These are phyloP conservation scores for Ia io DNA, from an alignment of 2,113 vertebrate genomes.

Conservation along the genomic window DNA sequence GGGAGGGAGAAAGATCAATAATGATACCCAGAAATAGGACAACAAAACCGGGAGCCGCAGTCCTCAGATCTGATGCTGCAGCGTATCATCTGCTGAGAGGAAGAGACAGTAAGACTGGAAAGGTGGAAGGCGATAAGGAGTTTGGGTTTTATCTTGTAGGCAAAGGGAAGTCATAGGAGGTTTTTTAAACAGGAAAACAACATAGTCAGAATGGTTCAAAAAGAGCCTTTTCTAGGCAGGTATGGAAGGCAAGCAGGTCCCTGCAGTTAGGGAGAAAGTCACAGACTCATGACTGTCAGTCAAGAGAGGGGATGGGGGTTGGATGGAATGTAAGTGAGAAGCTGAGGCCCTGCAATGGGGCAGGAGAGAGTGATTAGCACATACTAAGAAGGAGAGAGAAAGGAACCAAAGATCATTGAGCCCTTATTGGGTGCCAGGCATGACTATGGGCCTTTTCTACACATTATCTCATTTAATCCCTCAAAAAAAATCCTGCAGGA, in stretches of 20 bases:
- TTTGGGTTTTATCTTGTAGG: not conserved
- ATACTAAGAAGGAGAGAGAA: not conserved
- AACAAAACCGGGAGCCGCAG: not conserved
- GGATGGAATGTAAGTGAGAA: not conserved
- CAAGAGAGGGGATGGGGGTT: not conserved
- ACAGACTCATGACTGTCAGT: not conserved
- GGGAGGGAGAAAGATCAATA: not conserved
- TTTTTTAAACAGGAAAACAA: constrained; percentile 2
- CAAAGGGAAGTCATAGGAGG: not conserved
- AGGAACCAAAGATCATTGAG: not conserved
- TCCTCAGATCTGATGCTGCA: not conserved
- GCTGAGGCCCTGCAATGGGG: not conserved
- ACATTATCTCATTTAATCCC: not conserved
- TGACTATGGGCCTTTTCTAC: not conserved
- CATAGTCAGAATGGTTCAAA: not conserved
- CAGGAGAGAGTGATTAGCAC: not conserved
- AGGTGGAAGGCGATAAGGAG: not conserved
- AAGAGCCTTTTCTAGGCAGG: not conserved
- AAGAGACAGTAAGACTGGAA: not conserved
- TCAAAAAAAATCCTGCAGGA: not conserved
- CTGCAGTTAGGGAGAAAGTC: not conserved
- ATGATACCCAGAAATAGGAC: not conserved
- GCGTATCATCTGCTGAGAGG: not conserved
- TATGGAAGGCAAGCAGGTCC: not conserved
- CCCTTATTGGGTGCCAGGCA: not conserved